Conservation (phyloP, 2,113 vertebrate genomes). For the Toxotes jaculatrix region DNA sequence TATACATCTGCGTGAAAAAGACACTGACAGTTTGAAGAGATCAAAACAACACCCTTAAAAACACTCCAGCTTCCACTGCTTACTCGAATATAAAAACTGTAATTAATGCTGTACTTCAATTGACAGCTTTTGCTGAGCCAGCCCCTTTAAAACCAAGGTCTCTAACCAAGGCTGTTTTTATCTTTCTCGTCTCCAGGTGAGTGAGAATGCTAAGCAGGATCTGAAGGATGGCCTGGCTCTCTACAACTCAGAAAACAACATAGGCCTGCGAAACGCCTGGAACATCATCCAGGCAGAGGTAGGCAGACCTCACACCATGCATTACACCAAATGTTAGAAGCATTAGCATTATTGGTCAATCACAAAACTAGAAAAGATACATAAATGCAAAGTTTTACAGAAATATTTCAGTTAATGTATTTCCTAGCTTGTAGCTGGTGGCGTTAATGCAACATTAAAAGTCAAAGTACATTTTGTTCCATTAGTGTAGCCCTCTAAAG, state of each 20-base stretch:
- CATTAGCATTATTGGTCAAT: constrained; percentile 6
- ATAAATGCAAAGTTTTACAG: constrained; percentile 21
- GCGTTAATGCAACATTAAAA: constrained; percentile 50
- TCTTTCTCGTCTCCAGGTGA: constrained; percentile 85
- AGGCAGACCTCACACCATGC: not conserved
- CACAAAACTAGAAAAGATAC: not conserved
- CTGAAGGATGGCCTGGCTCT: constrained; percentile 94
- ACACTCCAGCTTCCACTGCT: not conserved
- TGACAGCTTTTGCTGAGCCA: constrained; percentile 6
- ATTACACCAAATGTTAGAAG: constrained; percentile 10
- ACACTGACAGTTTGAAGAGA: constrained; percentile 10
- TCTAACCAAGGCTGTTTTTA: constrained; percentile 28
- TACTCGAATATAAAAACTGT: not conserved
- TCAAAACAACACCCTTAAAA: not conserved
- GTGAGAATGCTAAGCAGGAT: constrained; percentile 94
- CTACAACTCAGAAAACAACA: constrained; percentile 95
- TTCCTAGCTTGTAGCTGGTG: constrained; percentile 15
- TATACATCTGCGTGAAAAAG: not conserved
- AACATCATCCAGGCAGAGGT: constrained; percentile 99
- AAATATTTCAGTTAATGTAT: constrained; percentile 58
- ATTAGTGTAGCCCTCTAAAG: constrained; percentile 24
- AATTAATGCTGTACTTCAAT: not conserved
- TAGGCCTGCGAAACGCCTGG: constrained; percentile 97
- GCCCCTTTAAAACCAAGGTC: constrained; percentile 1
- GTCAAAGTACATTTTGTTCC: constrained; percentile 10